Evolutionary conservation across 2,113 vertebrate genomes (phyloP).

Genomic region (Boulengeromyrus knoepffleri): DNA sequence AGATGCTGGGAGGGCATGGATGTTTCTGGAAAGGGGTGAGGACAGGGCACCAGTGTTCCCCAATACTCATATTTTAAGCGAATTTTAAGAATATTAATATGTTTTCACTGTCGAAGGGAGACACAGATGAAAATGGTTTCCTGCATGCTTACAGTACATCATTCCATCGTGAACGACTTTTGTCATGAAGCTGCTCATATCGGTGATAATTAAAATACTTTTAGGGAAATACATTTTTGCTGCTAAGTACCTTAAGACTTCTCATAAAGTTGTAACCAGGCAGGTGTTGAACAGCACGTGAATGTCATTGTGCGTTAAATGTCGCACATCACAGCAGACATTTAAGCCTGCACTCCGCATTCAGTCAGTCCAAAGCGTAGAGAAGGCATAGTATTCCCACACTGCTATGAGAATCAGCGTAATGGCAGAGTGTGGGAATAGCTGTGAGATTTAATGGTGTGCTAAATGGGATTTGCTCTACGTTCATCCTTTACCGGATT

Average conservation of each 20-base stretch:
- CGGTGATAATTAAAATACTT: background rate
- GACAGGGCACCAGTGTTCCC: background rate
- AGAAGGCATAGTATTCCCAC: background rate
- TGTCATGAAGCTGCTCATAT: background rate
- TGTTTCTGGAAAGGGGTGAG: background rate
- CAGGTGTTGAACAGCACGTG: background rate
- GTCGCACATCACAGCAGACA: background rate
- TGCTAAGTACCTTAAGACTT: background rate
- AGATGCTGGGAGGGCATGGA: background rate
- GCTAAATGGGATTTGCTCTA: background rate
- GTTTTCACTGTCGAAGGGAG: background rate
- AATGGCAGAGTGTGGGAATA: background rate
- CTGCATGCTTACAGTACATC: background rate
- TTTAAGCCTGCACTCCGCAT: background rate
- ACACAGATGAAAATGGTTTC: background rate
- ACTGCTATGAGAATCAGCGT: background rate
- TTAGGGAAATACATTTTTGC: background rate
- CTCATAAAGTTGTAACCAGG: background rate
- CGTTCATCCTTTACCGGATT: background rate
- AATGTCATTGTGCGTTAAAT: background rate
- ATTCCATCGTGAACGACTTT: background rate
- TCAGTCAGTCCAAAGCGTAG: background rate
- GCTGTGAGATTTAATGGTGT: background rate
- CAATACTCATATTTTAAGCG: background rate
- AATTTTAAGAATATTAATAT: background rate